Evolutionary conservation across 1,140 invertebrate species (phyloP).

Genomic region (Aphis craccivora): DNA sequence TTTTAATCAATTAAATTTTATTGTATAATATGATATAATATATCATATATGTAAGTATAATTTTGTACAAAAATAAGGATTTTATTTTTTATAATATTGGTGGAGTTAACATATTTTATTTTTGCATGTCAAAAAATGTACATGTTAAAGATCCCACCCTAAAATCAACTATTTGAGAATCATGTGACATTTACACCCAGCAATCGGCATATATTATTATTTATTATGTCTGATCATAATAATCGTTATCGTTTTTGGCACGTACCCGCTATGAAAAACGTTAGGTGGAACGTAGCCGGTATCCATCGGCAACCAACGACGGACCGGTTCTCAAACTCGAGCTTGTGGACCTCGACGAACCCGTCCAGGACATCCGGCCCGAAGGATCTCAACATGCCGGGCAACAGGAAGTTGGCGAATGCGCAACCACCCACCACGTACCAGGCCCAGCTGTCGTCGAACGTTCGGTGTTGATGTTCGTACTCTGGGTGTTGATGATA

Average conservation of each 20-base stretch:
- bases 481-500: background rate
- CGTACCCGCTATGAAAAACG: conserved; percentile 26
- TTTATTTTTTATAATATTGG: too few species aligned
- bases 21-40: too few species aligned
- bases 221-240: background rate
- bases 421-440: conserved; percentile 45
- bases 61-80: too few species aligned
- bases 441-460: conserved; percentile 40
- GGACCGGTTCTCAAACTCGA: background rate
- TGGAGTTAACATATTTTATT: too few species aligned
- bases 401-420: conserved; percentile 39
- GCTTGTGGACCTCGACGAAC: background rate
- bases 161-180: background rate
- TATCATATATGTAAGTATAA: too few species aligned
- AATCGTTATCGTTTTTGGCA: background rate
- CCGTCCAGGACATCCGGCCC: background rate
- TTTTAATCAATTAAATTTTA: too few species aligned
- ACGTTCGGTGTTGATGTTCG: too few species aligned
- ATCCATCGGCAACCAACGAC: background rate
- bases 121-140: background rate
- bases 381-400: conserved; percentile 39
- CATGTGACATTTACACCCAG: background rate
- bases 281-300: conserved; percentile 27
- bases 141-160: too few species aligned
- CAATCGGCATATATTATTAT: background rate